Evolutionary conservation across 2,888 invertebrate genomes (phyloP).

Genomic region (Scaptomyza reducta): DNA sequence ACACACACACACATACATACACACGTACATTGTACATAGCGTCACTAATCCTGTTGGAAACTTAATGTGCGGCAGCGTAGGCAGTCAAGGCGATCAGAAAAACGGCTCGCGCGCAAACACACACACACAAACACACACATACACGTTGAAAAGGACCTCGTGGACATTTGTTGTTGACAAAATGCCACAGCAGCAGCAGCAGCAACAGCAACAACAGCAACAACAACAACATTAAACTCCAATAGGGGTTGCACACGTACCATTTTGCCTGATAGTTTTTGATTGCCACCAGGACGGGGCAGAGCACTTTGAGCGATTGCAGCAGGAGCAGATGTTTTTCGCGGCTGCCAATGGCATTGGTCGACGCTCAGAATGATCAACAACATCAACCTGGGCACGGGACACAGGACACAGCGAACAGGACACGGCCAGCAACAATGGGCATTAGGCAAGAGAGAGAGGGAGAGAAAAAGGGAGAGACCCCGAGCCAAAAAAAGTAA

Average conservation of each 20-base stretch:
- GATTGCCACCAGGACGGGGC: constrained; percentile 49
- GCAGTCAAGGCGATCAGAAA: constrained; percentile 33
- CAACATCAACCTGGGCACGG: constrained; percentile 13
- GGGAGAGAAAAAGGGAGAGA: constrained; percentile 5
- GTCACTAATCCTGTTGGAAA: constrained; percentile 67
- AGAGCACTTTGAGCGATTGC: constrained; percentile 67
- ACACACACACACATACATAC: background rate
- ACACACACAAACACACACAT: constrained; percentile 25
- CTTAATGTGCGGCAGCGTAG: constrained; percentile 48
- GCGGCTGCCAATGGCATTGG: constrained; percentile 54
- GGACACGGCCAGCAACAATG: constrained; percentile 60
- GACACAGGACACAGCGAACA: constrained; percentile 23
- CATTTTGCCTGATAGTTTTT: constrained; percentile 60
- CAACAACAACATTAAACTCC: constrained; percentile 44
- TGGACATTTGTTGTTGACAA: constrained; percentile 72
- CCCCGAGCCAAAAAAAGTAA: constrained; percentile 18
- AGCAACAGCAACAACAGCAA: constrained; percentile 28
- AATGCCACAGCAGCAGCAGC: constrained; percentile 54
- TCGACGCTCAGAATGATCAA: constrained; percentile 12
- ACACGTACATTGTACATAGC: constrained; percentile 32
- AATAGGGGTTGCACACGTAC: constrained; percentile 65
- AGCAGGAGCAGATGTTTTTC: constrained; percentile 83
- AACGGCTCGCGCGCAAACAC: constrained; percentile 40
- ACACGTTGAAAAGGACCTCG: constrained; percentile 48
- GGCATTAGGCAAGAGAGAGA: constrained; percentile 49